Base-by-base conservation (phyloP, 1,140 invertebrate species). In the Aphaenogaster rudis region DNA sequence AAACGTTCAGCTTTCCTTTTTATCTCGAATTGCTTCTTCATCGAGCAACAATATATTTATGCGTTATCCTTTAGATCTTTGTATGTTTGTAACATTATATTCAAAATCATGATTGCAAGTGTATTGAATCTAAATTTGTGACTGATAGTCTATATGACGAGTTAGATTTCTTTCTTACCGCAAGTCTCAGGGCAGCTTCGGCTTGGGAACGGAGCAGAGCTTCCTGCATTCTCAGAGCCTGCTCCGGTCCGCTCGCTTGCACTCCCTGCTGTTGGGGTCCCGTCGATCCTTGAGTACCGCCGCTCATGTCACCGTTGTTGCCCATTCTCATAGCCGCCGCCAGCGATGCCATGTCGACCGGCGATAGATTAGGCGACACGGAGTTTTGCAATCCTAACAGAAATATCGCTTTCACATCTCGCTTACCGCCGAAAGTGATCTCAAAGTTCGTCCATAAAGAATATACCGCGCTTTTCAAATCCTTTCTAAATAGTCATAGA, bases 201-300 rank as follows among this genome's bases (percentile, higher is more conserved):
- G 98, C 98, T 90, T 98, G 98, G 72, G 97, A 97, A 91, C 98
- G 96, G 17, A 98, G 94, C 13, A 98, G 95, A 0, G 97, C 98
- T 94, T 98, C 97, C 1, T 96, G 96, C 96, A 98, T 97, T 81
- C 98, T 96, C 8, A 98, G 94, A 1, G 97, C 97, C 7, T 97
- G 97, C 91, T 97, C 97, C 5, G 96, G 95, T 63, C 96, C 95
- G 28, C 96, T 95, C 79, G 96, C 94, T 86, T 96, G 96, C 48
- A 96, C 96, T 33, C 96, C 96, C 64, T 96, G 96, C 52, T 96
- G 96, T 80, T 96, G 95, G 76, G 90, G 94, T 87, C 96, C 96
- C 15, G 96, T 95, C 6, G 95, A 95, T 64, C 96, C 96, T 92
- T 96, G 96, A 86, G 92, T 92, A 74, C 69, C 95, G 59, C 88